Base-by-base conservation (phyloP, 2,797 vertebrate species). In the Cephalopachus bancanus region DNA sequence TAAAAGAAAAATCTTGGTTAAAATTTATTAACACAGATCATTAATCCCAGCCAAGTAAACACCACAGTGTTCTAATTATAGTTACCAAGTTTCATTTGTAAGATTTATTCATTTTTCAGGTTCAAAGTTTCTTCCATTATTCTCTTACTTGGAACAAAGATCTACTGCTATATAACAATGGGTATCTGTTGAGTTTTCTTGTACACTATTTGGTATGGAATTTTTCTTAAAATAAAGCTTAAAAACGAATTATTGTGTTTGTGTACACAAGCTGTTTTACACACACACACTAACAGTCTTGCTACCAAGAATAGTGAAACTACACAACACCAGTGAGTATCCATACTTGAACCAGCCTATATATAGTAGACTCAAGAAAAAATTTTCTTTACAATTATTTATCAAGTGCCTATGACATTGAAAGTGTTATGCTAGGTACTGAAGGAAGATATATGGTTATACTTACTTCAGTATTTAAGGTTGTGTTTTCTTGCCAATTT, bases 1-100 rank as follows among this genome's bases (percentile, higher is more conserved):
- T 97, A 74, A 97, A 94, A 96, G 95, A 97, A 97, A 98, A 98
- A 98, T 44, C 94, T 96, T 95, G 65, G 91, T 97, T 98, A 98
- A 98, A 98, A 98, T 98, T 97, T 94, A 98, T 97, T 98, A 97
- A 96, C 69, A 94, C 3, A 11, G 6, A 97, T 92, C 92, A 97
- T 97, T 97, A 93, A 97, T 95, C 72, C 85, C 28, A 69, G 83
- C 62, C 57, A 55, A 87, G 84, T 51, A 94, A 90, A 97, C 64
- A 33, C 55, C 51, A 87, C 33, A 3, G 79, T 85, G 76, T 88
- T 97, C 81, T 96, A 97, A 98, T 98, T 97, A 95, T 3, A 85
- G 26, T 84, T 64, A 37, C 55, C 53, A 55, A 79, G 69, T 81
- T 86, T 97, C 49, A 65, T 91, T 83, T 83, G 51, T 78, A 24